Conservation (phyloP, 2,113 vertebrate genomes). For the Eurystomus gularis region DNA sequence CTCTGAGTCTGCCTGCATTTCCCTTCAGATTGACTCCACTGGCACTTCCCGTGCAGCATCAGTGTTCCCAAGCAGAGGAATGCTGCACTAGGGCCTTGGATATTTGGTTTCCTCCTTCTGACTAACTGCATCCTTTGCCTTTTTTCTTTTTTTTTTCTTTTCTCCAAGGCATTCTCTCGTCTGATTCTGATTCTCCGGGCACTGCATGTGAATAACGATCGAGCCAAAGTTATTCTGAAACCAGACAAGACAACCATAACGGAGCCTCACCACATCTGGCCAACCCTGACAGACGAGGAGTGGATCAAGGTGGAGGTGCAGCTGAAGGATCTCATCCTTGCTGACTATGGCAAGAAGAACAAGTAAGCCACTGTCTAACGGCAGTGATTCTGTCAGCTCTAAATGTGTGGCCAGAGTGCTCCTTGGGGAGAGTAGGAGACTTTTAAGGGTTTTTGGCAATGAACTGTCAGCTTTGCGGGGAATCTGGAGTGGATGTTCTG, state of each 20-base stretch:
- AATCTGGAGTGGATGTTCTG: neutral
- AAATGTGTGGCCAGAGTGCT: neutral
- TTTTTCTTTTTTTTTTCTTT: neutral
- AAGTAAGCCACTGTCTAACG: conserved; percentile 80
- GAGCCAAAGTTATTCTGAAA: conserved; percentile 97
- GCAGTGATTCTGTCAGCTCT: neutral
- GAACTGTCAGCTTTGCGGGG: neutral
- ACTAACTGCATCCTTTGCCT: neutral
- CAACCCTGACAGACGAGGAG: conserved; percentile 96
- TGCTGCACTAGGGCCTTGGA: neutral
- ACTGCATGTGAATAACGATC: conserved; percentile 94
- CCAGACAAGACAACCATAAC: conserved; percentile 98
- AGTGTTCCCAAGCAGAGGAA: neutral
- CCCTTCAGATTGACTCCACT: neutral
- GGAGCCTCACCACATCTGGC: conserved; percentile 98
- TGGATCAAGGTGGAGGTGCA: conserved; percentile 99
- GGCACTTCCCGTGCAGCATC: rapidly evolving
- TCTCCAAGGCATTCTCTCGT: conserved; percentile 93
- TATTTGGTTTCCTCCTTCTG: neutral
- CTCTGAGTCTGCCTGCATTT: neutral
- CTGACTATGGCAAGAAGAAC: conserved; percentile 99
- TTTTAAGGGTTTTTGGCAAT: neutral
- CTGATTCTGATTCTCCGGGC: conserved; percentile 97
- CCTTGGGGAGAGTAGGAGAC: neutral
- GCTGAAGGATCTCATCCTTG: conserved; percentile 96